Evolutionary conservation across 2,888 invertebrate genomes (phyloP).

Genomic region (Hyposoter didymator): DNA sequence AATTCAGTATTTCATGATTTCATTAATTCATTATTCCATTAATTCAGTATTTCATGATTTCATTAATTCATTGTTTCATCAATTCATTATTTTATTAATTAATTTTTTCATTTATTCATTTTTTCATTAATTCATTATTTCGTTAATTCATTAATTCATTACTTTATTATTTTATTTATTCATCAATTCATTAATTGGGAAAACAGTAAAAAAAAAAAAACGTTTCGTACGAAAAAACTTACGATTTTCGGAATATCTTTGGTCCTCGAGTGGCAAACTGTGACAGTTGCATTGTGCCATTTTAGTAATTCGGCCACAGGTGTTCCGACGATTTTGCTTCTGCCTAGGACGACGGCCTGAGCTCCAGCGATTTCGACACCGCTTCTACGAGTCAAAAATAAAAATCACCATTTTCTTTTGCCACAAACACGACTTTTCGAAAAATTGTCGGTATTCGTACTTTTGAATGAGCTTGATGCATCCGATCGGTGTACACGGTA

Average conservation of each 20-base stretch:
- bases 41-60: too few relatives aligned
- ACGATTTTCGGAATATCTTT: conserved; percentile 91
- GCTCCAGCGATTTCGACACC: conserved; percentile 92
- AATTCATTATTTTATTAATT: neutral
- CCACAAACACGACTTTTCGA: neutral
- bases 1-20: neutral
- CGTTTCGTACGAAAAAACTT: conserved; percentile 67
- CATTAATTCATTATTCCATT: neutral
- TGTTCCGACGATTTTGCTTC: conserved; percentile 99
- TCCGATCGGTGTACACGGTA: conserved; percentile 99
- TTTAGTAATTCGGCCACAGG: conserved; percentile 97
- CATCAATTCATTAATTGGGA: neutral
- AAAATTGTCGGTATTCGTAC: conserved; percentile 77
- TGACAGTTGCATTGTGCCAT: conserved; percentile 99
- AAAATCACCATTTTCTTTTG: neutral
- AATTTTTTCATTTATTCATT: neutral
- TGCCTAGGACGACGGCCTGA: conserved; percentile 96
- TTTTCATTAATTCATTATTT: too few relatives aligned
- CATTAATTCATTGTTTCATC: too few relatives aligned
- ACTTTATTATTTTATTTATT: neutral
- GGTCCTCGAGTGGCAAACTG: conserved; percentile 98
- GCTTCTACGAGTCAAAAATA: conserved; percentile 83
- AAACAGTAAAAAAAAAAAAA: neutral
- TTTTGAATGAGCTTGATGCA: conserved; percentile 95
- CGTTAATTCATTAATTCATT: neutral